phyloP scores from a whole-genome alignment of 2,888 invertebrate genomes.

The Syrista parreyssii region DNA sequence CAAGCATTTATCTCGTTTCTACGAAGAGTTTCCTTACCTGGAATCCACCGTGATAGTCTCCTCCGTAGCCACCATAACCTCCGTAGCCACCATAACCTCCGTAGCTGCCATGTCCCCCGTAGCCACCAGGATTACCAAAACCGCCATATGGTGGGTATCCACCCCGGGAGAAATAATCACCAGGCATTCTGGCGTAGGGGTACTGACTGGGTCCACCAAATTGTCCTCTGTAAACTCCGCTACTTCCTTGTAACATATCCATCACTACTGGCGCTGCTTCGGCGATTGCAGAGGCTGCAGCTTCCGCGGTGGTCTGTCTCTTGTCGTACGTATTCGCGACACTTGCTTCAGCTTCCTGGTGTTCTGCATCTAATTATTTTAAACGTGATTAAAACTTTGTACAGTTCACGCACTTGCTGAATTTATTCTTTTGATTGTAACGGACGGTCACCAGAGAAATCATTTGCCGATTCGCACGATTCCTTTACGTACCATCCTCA shows the following conservation, averaged over 20 bases:
- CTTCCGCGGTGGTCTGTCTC: neutral
- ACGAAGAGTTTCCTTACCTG: neutral
- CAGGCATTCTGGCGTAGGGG: neutral
- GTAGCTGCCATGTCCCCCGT: neutral
- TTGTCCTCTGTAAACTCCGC: neutral
- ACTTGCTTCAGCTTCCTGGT: neutral
- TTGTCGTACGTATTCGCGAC: neutral
- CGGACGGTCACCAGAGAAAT: neutral
- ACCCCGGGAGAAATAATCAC: neutral
- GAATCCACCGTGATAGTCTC: neutral
- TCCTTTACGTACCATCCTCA: conserved; percentile 1
- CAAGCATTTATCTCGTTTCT: neutral
- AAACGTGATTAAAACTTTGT: neutral
- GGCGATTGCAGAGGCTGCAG: neutral
- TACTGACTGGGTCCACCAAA: neutral
- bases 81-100: neutral
- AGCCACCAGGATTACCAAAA: too few species aligned
- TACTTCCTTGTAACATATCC: neutral
- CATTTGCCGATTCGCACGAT: neutral
- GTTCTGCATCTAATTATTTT: neutral
- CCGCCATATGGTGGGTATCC: neutral
- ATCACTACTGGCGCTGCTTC: neutral
- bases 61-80: too few species aligned
- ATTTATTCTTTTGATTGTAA: neutral
- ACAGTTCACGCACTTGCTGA: neutral